A percentile compares a stretch with the other conserved stretches of the same genome.
Conservation (phyloP, 2,797 vertebrate species). For the Urosaurus nigricauda region DNA sequence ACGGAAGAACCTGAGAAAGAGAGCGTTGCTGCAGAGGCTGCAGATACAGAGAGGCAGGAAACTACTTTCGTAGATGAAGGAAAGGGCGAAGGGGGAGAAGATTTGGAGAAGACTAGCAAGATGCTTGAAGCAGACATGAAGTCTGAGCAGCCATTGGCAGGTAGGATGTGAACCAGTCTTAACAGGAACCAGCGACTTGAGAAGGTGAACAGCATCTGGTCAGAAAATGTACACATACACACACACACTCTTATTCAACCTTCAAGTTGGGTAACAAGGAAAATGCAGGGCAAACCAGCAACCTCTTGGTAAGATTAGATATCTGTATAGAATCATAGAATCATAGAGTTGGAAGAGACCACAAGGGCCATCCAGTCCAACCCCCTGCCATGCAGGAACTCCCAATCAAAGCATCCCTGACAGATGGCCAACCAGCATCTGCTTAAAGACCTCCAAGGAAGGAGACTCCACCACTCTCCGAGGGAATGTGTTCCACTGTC, state of each 20-base stretch:
- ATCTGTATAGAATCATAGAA: too few species aligned
- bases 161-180: conserved; percentile 44
- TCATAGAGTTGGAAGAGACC: too few species aligned
- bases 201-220: fast-evolving
- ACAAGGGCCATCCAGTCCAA: too few species aligned
- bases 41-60: fast-evolving
- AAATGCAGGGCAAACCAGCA: neutral
- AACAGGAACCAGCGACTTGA: too few species aligned
- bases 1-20: neutral
- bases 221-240: neutral
- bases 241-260: neutral
- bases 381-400: too few species aligned
- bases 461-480: too few species aligned
- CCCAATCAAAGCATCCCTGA: too few species aligned
- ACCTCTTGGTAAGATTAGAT: conserved; percentile 13
- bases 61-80: neutral
- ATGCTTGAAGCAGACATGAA: conserved; percentile 15
- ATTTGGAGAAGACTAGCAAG: conserved; percentile 10
- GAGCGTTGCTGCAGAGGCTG: neutral
- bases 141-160: conserved; percentile 48
- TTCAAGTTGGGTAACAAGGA: conserved; percentile 26
- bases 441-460: too few species aligned
- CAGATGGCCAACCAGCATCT: too few species aligned
- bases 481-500: too few species aligned
- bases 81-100: conserved; percentile 31